phyloP scores from a whole-genome alignment of 2,797 vertebrate species.

The Xenops minutus region DNA sequence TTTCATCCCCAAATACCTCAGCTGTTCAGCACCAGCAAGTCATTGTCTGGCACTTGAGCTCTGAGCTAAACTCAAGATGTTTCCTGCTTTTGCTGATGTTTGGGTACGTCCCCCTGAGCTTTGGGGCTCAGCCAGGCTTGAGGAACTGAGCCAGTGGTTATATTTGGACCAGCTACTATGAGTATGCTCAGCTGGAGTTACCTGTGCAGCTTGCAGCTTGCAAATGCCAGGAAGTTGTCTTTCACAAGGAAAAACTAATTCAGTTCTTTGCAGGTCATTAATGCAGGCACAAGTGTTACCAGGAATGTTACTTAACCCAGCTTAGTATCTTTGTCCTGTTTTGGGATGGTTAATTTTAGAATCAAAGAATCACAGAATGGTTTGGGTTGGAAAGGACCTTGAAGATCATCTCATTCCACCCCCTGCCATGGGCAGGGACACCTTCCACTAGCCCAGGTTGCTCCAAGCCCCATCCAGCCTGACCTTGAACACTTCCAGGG shows the following conservation, averaged over 20 bases:
- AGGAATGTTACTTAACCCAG: not conserved
- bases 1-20: not conserved
- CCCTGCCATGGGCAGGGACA: not conserved
- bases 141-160: not conserved
- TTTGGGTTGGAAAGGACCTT: not conserved
- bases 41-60: not conserved
- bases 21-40: not conserved
- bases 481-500: not conserved
- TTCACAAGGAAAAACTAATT: not conserved
- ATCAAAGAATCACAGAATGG: not conserved
- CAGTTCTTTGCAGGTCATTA: not conserved
- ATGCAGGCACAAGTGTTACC: not conserved
- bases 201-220: not conserved
- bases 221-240: not conserved
- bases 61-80: not conserved
- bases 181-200: not conserved
- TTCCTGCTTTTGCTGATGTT: not conserved
- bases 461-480: accelerated
- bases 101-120: not conserved
- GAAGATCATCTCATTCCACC: not conserved
- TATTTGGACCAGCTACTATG: not conserved
- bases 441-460: accelerated
- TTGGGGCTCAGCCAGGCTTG: not conserved
- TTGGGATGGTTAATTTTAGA: not conserved
- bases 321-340: not conserved